Base-by-base conservation (phyloP, 2,888 invertebrate genomes). In the Campoplex nolae region DNA sequence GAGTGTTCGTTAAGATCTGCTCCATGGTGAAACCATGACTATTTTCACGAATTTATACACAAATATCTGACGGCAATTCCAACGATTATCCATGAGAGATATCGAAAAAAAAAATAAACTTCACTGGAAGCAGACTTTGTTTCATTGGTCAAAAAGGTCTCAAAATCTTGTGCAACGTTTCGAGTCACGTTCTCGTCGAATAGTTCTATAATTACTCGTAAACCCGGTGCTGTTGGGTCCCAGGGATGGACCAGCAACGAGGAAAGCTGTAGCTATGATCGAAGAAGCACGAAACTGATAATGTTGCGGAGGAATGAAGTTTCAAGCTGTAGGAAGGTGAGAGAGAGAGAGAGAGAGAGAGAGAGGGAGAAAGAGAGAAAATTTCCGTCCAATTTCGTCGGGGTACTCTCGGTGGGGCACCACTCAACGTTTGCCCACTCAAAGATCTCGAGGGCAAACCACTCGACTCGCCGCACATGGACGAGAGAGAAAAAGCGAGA, bases 321-420 rank as follows among this genome's bases (percentile, higher is more conserved):
- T 83, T 54, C 23, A 79, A 77, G 68, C 62, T 35, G n/a, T 9
- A 35, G 35, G 68, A 4, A 77, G 79, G 67, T 68, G 82, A 56
- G 54, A 73, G 74, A 81, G 67, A 18, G 32, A 62, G 32, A 13
- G 62, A 32, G 62, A 9, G 77, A 76, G 80, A 82, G 45, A 56
- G 67, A 68, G 71, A 73, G 56, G 71, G 70, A 77, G 77, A 45
- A 32, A 76, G 56, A 51, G 62, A 74, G 56, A 80, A 88, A 89
- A 90, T 89, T 90, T 89, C 89, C 90, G 87, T 87, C 89, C 88
- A 89, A 90, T 90, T 90, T 90, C 88, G 85, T 86, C 48, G 73
- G 73, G 80, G 80, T 58, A 54, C 65, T 75, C 56, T 58, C 68
- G 68, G 32, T 76, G 68, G 48, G 77, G 58, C 51, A 54, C 62